Base-by-base conservation (phyloP, 2,113 vertebrate species). In the Macquaria ambigua region DNA sequence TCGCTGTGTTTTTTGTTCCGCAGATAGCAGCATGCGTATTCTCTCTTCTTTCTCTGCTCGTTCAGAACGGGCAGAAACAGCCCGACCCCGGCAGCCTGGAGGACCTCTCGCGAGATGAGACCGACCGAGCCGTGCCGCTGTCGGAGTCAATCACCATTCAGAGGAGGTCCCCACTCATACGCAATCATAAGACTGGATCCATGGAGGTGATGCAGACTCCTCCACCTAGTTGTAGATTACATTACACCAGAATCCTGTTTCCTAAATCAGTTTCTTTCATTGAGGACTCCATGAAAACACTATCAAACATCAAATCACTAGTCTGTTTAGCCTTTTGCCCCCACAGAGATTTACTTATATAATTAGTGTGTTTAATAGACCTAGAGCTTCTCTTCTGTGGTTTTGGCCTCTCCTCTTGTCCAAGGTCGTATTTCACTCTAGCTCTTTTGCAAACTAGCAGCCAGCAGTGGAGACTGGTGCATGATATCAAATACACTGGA, bases 101-200 rank as follows among this genome's bases (percentile, higher is more conserved):
- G 91, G 97, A 98, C 87, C 93, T 98, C 0, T 94, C 96, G 0
- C 94, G 88, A 0, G 96, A 97, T 16, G 97, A 99, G 80, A 93
- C 96, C 0, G 98, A 98, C 86, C 89, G 84, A 0, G 94, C 93
- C 0, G 93, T 95, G 20, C 97, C 96, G 1, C 95, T 96, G 66
- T 91, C 95, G 0, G 98, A 99, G 88, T 95, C 96, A 0, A 90
- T 97, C 84, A 91, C 95, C 92, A 76, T 97, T 15, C 98, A 97
- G 74, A 96, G 96, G 41, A 96, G 92, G 78, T 99, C 98, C 0
- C 98, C 98, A 0, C 96, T 99, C 43, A 96, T 97, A 86, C 96
- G 97, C 82, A 97, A 97, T 69, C 93, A 97, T 20, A 99, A 99
- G 93, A 97, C 98, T 0, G 98, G 98, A 18, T 99, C 98, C 72